A percentile compares a stretch with the other conserved stretches of the same genome.
phyloP scores from a whole-genome alignment of 2,888 invertebrate genomes.

The Carcina quercana region DNA sequence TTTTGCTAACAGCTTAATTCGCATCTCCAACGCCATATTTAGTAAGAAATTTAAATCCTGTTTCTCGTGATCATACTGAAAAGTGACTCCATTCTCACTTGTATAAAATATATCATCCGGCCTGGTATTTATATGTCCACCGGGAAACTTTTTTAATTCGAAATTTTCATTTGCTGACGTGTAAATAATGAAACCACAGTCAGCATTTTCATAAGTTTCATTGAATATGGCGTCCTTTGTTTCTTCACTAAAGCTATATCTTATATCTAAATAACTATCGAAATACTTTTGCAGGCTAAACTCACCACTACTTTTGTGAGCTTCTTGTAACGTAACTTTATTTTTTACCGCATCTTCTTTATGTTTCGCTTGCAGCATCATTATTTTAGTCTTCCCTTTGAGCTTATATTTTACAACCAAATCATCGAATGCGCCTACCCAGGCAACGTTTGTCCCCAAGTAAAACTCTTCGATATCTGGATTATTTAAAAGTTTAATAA shows the following conservation, averaged over 20 bases:
- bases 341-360: background rate
- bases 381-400: background rate
- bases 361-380: background rate
- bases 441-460: slow-evolving; percentile 13
- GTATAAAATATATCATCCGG: background rate
- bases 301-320: slow-evolving; percentile 7
- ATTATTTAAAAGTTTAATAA: slow-evolving; percentile 15
- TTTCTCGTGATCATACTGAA: background rate
- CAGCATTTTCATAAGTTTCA: slow-evolving; percentile 7
- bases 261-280: slow-evolving; percentile 3
- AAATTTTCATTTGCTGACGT: slow-evolving; percentile 12
- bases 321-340: background rate
- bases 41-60: background rate
- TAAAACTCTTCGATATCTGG: slow-evolving; percentile 12
- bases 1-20: background rate
- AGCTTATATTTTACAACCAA: background rate
- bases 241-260: background rate
- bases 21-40: background rate
- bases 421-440: slow-evolving; percentile 24
- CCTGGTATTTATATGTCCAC: background rate
- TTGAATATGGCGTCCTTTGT: slow-evolving; percentile 15
- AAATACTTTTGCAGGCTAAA: slow-evolving; percentile 18
- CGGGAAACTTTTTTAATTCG: background rate
- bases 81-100: background rate
- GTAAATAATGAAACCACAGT: slow-evolving; percentile 19